Conservation (phyloP, 2,797 vertebrate genomes). For the Centroberyx gerrardi region DNA sequence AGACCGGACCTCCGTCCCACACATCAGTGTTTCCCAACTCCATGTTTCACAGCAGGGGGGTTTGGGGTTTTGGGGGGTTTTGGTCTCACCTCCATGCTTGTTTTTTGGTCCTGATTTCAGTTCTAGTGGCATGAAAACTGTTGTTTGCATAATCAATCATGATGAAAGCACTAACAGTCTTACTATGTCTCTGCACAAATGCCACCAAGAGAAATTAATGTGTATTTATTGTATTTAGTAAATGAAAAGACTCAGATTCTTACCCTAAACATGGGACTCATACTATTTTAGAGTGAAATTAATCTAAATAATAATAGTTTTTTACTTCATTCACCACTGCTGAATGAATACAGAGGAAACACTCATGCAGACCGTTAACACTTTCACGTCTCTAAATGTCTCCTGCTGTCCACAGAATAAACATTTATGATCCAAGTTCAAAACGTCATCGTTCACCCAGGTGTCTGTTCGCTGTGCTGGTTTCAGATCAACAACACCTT, state of each 20-base stretch:
- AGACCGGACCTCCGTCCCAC: too few species aligned
- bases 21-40: too few species aligned
- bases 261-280: too few species aligned
- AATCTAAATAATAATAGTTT: neutral
- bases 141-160: too few species aligned
- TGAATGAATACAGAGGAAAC: conserved; percentile 27
- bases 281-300: neutral
- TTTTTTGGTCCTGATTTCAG: too few species aligned
- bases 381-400: conserved; percentile 22
- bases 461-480: neutral
- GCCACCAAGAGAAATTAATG: conserved; percentile 1
- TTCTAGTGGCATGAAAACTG: too few species aligned
- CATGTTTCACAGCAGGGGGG: too few species aligned
- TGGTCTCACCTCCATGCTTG: conserved; percentile 1
- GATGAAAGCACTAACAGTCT: too few species aligned
- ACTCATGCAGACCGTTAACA: conserved; percentile 5
- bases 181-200: neutral
- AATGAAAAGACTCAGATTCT: neutral
- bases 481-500: neutral
- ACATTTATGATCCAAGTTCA: neutral
- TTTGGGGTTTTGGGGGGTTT: neutral
- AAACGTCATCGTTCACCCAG: neutral
- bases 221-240: neutral
- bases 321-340: conserved; percentile 6
- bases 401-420: conserved; percentile 16